Evolutionary conservation across 2,113 vertebrate species (phyloP), one percentile per base, ranked within the genome.

Genomic region (Canis aureus): DNA sequence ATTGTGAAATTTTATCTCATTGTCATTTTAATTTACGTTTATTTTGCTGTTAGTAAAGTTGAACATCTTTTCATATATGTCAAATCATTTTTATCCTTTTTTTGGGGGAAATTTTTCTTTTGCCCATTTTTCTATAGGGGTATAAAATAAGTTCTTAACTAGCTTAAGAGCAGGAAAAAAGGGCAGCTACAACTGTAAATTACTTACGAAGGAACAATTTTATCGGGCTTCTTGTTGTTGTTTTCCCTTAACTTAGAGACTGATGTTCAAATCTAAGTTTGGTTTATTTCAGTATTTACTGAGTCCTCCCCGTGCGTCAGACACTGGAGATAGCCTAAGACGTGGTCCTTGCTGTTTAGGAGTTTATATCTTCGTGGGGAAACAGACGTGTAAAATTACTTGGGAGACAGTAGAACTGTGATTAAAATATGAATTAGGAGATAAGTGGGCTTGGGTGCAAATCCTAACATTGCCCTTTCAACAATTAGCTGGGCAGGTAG

Each of bases 261-360:
- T 25, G 84, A 32, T 35, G 49, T 95, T 91, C 57, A 79, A 76
- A 27, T 93, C 67, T 66, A 89, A 89, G 57, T 81, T 92, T 66
- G 93, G 29, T 85, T 76, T 91, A 84, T 94, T 69, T 92, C 82
- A 76, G 1, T 91, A n/a, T 88, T 84, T 60, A 60, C 16, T 67
- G 19, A 57, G 15, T 76, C 60, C 3, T 87, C 29, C 13, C 27
- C 59, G 10, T 64, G 19, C 4, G 19, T 20, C 13, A 89, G 53
- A 11, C 11, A 38, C 25, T 17, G n/a, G 13, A 66, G 25, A 2
- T 1, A 57, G 29, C 69, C 20, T 43, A 62, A 69, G 66, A 73
- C 11, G 53, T 0, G 11, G 74, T 38, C 9, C 73, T 91, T 60
- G 62, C 60, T 69, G 11, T 35, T 25, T 27, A 78, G 16, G n/a